A percentile compares a stretch with the other conserved stretches of the same genome.
Conservation (phyloP, 2,797 vertebrate species). For the Hyperoplus lanceolatus region DNA sequence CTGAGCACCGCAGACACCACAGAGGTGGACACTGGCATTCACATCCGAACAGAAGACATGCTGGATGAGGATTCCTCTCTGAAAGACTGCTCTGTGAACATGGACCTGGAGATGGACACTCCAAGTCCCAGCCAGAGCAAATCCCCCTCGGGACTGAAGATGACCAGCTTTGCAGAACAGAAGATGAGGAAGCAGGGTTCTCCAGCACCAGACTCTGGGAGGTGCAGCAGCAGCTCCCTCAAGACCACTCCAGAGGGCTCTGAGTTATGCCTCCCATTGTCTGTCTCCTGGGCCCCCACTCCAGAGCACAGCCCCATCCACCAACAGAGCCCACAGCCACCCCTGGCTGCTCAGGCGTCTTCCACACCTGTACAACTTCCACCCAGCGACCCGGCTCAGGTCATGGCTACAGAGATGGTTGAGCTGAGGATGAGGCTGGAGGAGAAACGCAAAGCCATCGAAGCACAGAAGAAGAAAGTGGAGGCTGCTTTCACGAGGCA, state of each 20-base stretch:
- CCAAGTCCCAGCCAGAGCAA: constrained; percentile 91
- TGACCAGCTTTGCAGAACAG: constrained; percentile 99
- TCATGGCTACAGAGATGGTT: constrained; percentile 97
- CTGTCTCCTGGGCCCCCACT: constrained; percentile 93
- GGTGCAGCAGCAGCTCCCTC: constrained; percentile 89
- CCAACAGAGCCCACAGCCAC: constrained; percentile 65
- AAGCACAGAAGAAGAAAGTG: constrained; percentile 98
- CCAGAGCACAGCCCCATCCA: constrained; percentile 89
- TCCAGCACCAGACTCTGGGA: constrained; percentile 86
- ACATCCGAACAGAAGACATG: constrained; percentile 95
- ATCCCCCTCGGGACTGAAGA: constrained; percentile 89
- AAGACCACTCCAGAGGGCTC: constrained; percentile 96
- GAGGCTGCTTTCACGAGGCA: constrained; percentile 96
- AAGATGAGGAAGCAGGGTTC: constrained; percentile 92
- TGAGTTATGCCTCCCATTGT: constrained; percentile 91
- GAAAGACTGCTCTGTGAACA: constrained; percentile 94
- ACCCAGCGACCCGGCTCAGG: constrained; percentile 92
- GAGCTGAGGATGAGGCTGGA: constrained; percentile 96
- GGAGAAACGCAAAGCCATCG: constrained; percentile 97
- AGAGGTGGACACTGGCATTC: constrained; percentile 96
- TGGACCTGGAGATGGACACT: constrained; percentile 95
- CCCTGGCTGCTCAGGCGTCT: constrained; percentile 37
- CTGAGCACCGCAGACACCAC: constrained; percentile 90
- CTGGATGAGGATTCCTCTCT: constrained; percentile 97
- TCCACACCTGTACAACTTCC: constrained; percentile 70